Base-by-base conservation (phyloP, 1,140 invertebrate genomes). In the Pectinophora gossypiella region DNA sequence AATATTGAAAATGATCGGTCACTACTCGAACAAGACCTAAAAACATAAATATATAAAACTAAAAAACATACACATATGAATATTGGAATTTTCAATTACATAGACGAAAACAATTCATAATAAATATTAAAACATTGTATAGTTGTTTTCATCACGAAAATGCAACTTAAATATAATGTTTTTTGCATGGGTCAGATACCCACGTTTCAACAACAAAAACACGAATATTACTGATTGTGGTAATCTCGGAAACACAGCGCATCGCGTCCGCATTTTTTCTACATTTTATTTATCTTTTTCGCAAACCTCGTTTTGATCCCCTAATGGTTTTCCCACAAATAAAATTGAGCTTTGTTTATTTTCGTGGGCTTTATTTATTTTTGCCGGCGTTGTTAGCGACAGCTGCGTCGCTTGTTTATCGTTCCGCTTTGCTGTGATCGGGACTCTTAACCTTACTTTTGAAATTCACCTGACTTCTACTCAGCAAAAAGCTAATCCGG, bases 251-350 rank as follows among this genome's bases (percentile, higher is more conserved):
- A 40, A 15, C 36, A 40, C 36, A 18, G n/a, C 2, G 15, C 7
- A 10, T 40, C 36, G 6, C 36, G 16, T 15, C 16, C 9, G 2
- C n/a, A 1, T 40, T 40, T 40, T 40, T 18, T 9, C 16, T 6
- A 12, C 36, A 18, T 18, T 40, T 40, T 40, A 40, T 68, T 78
- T 73, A 64, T 70, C 60, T 76, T 61, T 59, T 69, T 61, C 61
- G 53, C 61, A 64, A 64, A 66, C 64, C 56, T 72, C 64, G 63
- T 72, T 70, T 68, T 72, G 72, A 76, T 74, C 68, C 69, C 76
- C 73, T 73, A 76, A 79, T 75, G 73, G 72, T 75, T 73, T 72
- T 60, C 64, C 64, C 64, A 73, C 76, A 76, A 75, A 76, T 76
- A 76, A 76, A 76, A 73, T 66, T 72, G 51, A 61, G 58, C 63